phyloP scores from a whole-genome alignment of 2,888 invertebrate species.

The Eristalinus aeneus region DNA sequence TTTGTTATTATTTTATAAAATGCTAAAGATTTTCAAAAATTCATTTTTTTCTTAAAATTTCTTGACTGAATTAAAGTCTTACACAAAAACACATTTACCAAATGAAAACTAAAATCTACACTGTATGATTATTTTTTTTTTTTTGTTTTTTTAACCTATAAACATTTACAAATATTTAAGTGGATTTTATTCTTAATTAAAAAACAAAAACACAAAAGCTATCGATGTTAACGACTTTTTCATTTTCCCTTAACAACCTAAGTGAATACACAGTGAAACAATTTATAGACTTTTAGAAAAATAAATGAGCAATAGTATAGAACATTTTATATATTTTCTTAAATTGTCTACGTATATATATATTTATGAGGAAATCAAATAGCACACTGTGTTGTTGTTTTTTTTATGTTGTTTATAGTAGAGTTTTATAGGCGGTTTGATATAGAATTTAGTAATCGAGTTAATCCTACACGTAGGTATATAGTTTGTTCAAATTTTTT shows the following conservation, averaged over 20 bases:
- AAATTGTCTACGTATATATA: slow-evolving; percentile 1
- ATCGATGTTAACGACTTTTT: slow-evolving; percentile 50
- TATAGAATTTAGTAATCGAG: slow-evolving; percentile 1
- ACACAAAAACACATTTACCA: slow-evolving; percentile 22
- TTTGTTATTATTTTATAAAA: slow-evolving; percentile 49
- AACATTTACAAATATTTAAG: slow-evolving; percentile 40
- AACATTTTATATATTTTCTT: slow-evolving; percentile 19
- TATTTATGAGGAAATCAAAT: neutral
- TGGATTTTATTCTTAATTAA: neutral
- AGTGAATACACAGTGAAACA: slow-evolving; percentile 23
- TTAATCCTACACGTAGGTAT: neutral
- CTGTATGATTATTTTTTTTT: slow-evolving; percentile 6
- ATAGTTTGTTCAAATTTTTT: slow-evolving; percentile 6
- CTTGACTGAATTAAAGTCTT: slow-evolving; percentile 14
- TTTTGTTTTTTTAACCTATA: slow-evolving; percentile 21
- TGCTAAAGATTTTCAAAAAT: slow-evolving; percentile 20
- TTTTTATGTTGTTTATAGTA: neutral
- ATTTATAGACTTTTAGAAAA: slow-evolving; percentile 15
- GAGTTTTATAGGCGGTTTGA: neutral
- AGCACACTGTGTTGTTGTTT: slow-evolving; percentile 24
- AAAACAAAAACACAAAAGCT: slow-evolving; percentile 9
- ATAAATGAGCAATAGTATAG: neutral
- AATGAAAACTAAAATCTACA: slow-evolving; percentile 1
- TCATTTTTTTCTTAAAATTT: slow-evolving; percentile 11
- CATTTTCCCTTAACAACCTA: slow-evolving; percentile 36